Base-by-base conservation (phyloP, 2,888 invertebrate species). In the Phyto melanocephala region DNA sequence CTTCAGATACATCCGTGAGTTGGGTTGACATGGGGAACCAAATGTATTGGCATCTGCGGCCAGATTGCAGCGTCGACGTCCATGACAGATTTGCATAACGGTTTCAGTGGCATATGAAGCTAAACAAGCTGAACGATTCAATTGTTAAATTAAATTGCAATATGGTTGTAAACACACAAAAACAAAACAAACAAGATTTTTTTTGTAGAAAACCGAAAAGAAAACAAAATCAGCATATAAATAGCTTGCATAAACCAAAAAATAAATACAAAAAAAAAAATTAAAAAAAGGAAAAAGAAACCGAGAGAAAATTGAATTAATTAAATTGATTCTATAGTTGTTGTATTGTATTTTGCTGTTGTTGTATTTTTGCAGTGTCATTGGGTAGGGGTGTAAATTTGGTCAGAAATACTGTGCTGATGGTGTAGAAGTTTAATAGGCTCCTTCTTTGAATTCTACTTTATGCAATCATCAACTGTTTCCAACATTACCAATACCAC, bases 61-160 rank as follows among this genome's bases (percentile, higher is more conserved):
- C 80, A 97, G 92, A 84, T 95, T 95, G 90, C 97, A 97, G 80
- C 94, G 93, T 81, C 96, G 92, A 90, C 96, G 96, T 60, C 96
- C 97, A 89, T 97, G 96, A 90, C 96, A 97, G 87, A 95, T 93
- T 89, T 95, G 94, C 95, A 97, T 97, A 79, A 97, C 95, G 17
- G 95, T 96, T 92, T 98, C 97, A 13, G 97, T 96, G 8, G 97
- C 96, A 91, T 96, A 96, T 85, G 95, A 95, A 86, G 96, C 96
- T 89, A 96, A 93, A 90, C 98, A 98, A 7, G 96, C 97, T 98
- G 92, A 33, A 92, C 92, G 86, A 84, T 86, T 56, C 81, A 81
- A 80, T 65, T 72, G 68, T 76, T 83, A 62, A 60, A 80, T 62
- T 72, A 80, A 80, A 72, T 79, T 52, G 50, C 74, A 78, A 68